Percentiles rank a stretch among this genome's conserved stretches.
Evolutionary conservation across 2,888 invertebrate genomes (phyloP).

Genomic region (Tribolium freemani): DNA sequence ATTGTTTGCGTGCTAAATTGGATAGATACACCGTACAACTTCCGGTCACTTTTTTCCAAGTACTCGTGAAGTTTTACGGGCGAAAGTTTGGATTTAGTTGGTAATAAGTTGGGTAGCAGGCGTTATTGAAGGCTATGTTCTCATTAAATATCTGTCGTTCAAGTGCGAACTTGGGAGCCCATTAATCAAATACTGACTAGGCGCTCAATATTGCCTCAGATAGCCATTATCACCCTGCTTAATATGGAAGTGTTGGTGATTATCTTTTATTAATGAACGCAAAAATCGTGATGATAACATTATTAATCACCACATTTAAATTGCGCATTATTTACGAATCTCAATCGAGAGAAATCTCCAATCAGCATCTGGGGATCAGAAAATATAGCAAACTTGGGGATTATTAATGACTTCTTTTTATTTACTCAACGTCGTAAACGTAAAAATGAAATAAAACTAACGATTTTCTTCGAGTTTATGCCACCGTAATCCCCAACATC

Average conservation of each 20-base stretch:
- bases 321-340: not conserved
- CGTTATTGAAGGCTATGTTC: conserved; percentile 39
- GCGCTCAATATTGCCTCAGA: conserved; percentile 35
- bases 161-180: conserved; percentile 30
- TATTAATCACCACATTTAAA: conserved; percentile 14
- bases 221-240: conserved; percentile 31
- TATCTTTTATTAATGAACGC: conserved; percentile 29
- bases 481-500: not conserved
- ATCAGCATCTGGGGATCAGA: not conserved
- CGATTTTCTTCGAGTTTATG: not conserved
- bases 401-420: not conserved
- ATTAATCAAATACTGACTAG: conserved; percentile 42
- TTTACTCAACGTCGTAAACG: not conserved
- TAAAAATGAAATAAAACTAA: not conserved
- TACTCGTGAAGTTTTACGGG: conserved; percentile 10
- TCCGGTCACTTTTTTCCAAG: conserved; percentile 11
- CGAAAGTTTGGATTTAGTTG: conserved; percentile 21
- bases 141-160: conserved; percentile 43
- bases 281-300: conserved; percentile 26
- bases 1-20: conserved; percentile 39
- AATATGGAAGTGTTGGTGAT: conserved; percentile 31
- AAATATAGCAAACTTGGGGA: not conserved
- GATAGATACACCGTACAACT: conserved; percentile 40
- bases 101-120: conserved; percentile 34
- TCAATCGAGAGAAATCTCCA: not conserved